Conservation (phyloP, 2,113 vertebrate species). For the Noturus placidus region DNA sequence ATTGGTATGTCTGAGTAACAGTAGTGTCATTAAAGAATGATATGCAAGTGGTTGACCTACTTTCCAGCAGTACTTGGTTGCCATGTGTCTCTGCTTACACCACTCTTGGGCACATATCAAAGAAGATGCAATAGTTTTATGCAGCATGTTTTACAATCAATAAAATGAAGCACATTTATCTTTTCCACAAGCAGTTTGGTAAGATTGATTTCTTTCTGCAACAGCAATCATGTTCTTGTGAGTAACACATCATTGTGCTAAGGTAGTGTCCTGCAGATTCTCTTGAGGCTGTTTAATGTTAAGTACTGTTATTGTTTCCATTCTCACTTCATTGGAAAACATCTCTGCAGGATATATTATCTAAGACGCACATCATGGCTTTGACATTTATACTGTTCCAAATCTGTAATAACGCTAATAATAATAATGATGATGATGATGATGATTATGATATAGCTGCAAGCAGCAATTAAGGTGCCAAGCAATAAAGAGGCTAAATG, state of each 20-base stretch:
- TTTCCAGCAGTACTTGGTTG: slow-evolving; percentile 11
- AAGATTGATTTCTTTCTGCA: slow-evolving; percentile 18
- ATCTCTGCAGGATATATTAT: slow-evolving; percentile 32
- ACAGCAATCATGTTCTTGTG: not conserved
- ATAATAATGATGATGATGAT: no score
- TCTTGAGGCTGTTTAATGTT: slow-evolving; percentile 39
- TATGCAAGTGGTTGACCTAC: slow-evolving; percentile 6
- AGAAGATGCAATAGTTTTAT: not conserved
- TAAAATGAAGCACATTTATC: not conserved
- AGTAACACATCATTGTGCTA: not conserved
- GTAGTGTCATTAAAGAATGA: slow-evolving; percentile 19
- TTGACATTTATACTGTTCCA: not conserved
- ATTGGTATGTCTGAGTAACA: slow-evolving; percentile 2
- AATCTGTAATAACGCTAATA: not conserved
- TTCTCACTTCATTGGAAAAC: slow-evolving; percentile 46
- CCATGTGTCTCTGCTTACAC: not conserved
- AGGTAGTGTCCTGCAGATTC: slow-evolving; percentile 2
- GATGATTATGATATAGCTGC: not conserved
- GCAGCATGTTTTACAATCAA: slow-evolving; percentile 3
- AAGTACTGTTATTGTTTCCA: slow-evolving; percentile 37
- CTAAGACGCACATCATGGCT: slow-evolving; percentile 1
- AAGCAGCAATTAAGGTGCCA: no score
- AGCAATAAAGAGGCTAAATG: no score
- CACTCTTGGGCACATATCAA: not conserved
- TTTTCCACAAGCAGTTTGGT: not conserved